Evolutionary conservation across 1,140 invertebrate genomes (phyloP).

Genomic region (Leptinotarsa lineolata): DNA sequence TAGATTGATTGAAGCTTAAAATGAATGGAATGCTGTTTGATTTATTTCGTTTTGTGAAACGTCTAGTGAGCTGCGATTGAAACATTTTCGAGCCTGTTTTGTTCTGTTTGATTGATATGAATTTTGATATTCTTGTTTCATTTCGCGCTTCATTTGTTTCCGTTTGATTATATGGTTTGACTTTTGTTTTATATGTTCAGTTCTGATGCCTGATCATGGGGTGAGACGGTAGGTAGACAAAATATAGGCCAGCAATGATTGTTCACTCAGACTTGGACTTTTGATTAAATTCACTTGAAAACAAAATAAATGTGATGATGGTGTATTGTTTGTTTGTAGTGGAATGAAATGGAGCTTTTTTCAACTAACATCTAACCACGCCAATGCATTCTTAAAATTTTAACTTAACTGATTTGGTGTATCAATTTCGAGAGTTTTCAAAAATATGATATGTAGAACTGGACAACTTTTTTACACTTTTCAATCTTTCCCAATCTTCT

Average conservation of each 20-base stretch:
- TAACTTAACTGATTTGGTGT: too few species aligned
- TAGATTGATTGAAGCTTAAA: slow-evolving; percentile 29
- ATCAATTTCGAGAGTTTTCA: too few species aligned
- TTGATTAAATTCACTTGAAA: not conserved
- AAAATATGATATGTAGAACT: too few species aligned
- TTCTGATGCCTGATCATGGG: not conserved
- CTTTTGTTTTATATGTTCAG: not conserved
- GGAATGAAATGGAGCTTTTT: too few species aligned
- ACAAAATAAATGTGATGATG: too few species aligned
- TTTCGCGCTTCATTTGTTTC: slow-evolving; percentile 30
- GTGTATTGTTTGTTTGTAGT: too few species aligned
- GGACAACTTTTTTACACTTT: too few species aligned
- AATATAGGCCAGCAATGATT: not conserved
- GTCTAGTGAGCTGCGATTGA: slow-evolving; percentile 28
- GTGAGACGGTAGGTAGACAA: not conserved
- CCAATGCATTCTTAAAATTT: too few species aligned
- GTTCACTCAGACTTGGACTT: not conserved
- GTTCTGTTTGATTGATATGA: slow-evolving; percentile 29
- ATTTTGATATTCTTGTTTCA: slow-evolving; percentile 31
- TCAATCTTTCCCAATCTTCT: too few species aligned
- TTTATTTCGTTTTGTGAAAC: slow-evolving; percentile 31
- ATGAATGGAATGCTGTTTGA: slow-evolving; percentile 30
- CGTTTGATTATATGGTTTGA: slow-evolving; percentile 15
- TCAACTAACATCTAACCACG: too few species aligned
- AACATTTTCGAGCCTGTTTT: slow-evolving; percentile 22